phyloP scores from a whole-genome alignment of 92 coral and sea anemone genomes.

The Epizoanthus rinbou region DNA sequence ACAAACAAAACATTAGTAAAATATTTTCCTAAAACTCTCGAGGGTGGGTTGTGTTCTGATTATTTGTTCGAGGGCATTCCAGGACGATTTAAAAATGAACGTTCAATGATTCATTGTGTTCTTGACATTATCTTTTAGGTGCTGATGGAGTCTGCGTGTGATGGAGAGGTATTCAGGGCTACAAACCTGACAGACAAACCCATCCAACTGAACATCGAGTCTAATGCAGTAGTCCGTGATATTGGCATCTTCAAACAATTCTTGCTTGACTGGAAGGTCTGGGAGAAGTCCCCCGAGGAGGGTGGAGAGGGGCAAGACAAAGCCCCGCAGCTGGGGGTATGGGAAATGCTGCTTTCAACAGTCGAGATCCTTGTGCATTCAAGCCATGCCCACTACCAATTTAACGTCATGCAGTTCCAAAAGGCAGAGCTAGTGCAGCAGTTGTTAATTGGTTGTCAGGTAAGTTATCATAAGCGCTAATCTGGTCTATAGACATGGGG shows the following conservation, averaged over 20 bases:
- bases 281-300: conserved; percentile 71
- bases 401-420: conserved; percentile 90
- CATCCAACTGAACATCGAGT: conserved; percentile 89
- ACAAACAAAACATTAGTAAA: too few relatives aligned
- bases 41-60: too few relatives aligned
- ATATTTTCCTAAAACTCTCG: too few relatives aligned
- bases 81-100: too few relatives aligned
- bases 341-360: conserved; percentile 91
- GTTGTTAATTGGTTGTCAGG: conserved; percentile 98
- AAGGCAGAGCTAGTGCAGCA: conserved; percentile 90
- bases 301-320: neutral
- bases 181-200: conserved; percentile 88
- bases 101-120: neutral
- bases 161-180: conserved; percentile 92
- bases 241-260: conserved; percentile 89
- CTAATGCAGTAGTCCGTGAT: conserved; percentile 91
- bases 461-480: conserved; percentile 1
- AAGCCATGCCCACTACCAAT: conserved; percentile 84
- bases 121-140: conserved; percentile 53
- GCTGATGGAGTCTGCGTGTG: conserved; percentile 91
- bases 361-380: conserved; percentile 90
- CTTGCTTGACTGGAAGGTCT: conserved; percentile 91
- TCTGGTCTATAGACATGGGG: too few relatives aligned
- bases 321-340: conserved; percentile 63
- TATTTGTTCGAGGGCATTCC: too few relatives aligned